Base-by-base conservation (phyloP, 2,797 vertebrate species). In the Cynopterus sphinx region DNA sequence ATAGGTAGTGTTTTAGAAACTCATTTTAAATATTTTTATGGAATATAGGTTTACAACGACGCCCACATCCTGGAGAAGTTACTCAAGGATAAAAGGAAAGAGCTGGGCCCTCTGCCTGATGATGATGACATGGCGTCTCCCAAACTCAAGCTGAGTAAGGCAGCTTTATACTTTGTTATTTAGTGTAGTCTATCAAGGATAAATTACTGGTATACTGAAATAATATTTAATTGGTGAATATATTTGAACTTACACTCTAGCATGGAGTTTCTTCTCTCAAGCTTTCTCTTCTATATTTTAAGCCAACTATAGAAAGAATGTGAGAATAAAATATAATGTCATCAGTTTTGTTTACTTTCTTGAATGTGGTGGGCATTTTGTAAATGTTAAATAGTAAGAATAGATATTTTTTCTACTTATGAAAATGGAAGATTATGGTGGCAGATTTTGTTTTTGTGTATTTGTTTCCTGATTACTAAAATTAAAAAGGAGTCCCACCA, bases 111-210 rank as follows among this genome's bases (percentile, higher is more conserved):
- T 22, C 93, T 98, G 21, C 99, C 98, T 59, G 99, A 99, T 93
- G 99, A 99, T 36, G 99, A 99, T 55, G 99, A 99, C 96, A 97
- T 99, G 95, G 98, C 99, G 97, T 99, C 99, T 73, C 99, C 99
- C 94, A 99, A 99, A 97, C 97, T 99, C 95, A 99, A 99, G 98
- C 99, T 99, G 98, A 99, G 99, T 99, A 99, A 96, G 99, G 87
- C 93, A 97, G 28, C 84, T 21, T 97, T 59, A 17, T 78, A 43
- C 59, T 75, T 95, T 93, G 9, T 88, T 70, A 28, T 55, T 89
- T 28, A 36, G 9, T 85, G 77, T 78, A 93, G 75, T 92, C 51
- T 82, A 1, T 87, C 57, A 86, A 75, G 41, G 36, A 39, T 53
- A 88, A 31, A 36, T 43, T 87, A 31, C 63, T 73, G 31, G 28